Evolutionary conservation across 2,888 invertebrate genomes (phyloP).

Genomic region (Pyrrhia umbra): DNA sequence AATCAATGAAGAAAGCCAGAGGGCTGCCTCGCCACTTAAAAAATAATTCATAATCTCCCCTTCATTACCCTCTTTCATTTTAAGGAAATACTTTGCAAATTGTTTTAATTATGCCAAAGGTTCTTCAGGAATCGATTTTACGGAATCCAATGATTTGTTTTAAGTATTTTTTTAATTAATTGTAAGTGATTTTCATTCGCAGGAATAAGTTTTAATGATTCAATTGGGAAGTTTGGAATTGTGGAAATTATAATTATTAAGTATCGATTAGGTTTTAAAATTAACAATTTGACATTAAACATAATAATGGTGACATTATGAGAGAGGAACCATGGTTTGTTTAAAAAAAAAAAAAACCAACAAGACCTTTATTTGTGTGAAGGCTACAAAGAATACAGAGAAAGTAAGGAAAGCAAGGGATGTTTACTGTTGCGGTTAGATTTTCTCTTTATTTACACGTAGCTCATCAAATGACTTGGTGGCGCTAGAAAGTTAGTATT

Average conservation of each 20-base stretch:
- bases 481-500: conserved; percentile 35
- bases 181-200: conserved; percentile 16
- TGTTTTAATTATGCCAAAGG: conserved; percentile 66
- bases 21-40: conserved; percentile 75
- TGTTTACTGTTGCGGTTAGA: conserved; percentile 29
- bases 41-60: conserved; percentile 78
- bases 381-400: conserved; percentile 8
- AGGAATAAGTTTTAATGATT: conserved; percentile 8
- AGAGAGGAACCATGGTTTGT: too few species aligned
- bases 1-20: conserved; percentile 75
- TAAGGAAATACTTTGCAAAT: conserved; percentile 71
- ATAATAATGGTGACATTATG: too few species aligned
- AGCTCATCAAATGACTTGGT: conserved; percentile 23
- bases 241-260: neutral
- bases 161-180: conserved; percentile 48
- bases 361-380: neutral
- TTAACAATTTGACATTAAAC: too few species aligned
- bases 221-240: neutral
- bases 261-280: neutral
- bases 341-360: neutral
- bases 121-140: conserved; percentile 51
- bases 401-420: conserved; percentile 34
- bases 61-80: conserved; percentile 78
- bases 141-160: conserved; percentile 22
- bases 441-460: conserved; percentile 52